A percentile compares a stretch with the other conserved stretches of the same genome.
Evolutionary conservation across 2,113 vertebrate species (phyloP).

Genomic region (Oriolus oriolus): DNA sequence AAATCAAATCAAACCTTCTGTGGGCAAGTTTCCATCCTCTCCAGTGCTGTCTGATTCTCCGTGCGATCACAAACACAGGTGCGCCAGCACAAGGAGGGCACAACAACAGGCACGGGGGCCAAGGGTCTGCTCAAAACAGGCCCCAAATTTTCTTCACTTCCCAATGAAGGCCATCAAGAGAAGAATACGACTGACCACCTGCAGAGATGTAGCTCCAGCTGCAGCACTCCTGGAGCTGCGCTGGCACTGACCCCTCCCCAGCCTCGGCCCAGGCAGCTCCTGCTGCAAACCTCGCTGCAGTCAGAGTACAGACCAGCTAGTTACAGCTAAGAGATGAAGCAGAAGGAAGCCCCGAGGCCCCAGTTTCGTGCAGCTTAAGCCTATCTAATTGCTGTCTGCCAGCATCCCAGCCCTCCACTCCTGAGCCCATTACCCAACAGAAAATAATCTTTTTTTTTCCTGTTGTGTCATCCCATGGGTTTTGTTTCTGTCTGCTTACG

Average conservation of each 20-base stretch:
- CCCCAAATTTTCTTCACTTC: not conserved
- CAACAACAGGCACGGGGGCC: not conserved
- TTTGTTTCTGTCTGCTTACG: not conserved
- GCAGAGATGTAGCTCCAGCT: not conserved
- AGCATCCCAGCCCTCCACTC: not conserved
- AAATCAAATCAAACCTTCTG: not conserved
- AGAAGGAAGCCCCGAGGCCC: not conserved
- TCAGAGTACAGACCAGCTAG: rapidly evolving
- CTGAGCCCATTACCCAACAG: not conserved
- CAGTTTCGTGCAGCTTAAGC: not conserved
- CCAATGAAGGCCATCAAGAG: not conserved
- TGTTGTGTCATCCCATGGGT: not conserved
- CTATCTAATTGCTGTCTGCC: not conserved
- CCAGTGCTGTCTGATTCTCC: rapidly evolving
- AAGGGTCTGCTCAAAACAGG: not conserved
- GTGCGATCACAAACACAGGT: rapidly evolving
- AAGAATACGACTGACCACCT: not conserved
- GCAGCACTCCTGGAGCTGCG: not conserved
- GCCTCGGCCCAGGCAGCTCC: not conserved
- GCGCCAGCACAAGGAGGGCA: not conserved
- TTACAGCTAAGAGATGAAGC: not conserved
- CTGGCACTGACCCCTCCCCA: not conserved
- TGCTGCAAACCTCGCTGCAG: not conserved
- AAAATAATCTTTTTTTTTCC: not conserved
- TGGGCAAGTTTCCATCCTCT: not conserved